These are phyloP conservation scores for Pelecanus crispus DNA, from an alignment of 2,113 vertebrate species.

Conservation along the genomic window DNA sequence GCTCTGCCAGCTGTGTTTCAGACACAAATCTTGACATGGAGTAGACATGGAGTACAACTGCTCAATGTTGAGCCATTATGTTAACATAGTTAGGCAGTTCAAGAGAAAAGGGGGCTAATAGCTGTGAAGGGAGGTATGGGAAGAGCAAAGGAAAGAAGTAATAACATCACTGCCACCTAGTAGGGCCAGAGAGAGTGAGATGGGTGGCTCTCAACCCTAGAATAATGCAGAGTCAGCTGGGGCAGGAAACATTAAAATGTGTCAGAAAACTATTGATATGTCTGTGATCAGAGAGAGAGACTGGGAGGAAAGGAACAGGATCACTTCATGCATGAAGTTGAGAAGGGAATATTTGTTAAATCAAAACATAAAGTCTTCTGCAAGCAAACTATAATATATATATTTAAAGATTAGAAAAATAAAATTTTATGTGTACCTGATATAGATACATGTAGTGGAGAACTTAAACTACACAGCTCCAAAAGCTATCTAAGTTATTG, in stretches of 20 bases:
- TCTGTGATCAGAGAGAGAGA: not conserved
- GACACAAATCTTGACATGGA: accelerated
- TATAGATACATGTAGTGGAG: not conserved
- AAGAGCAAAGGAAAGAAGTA: not conserved
- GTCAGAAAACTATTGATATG: not conserved
- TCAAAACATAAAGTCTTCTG: not conserved
- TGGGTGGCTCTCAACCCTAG: not conserved
- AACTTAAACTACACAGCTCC: not conserved
- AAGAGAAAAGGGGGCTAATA: not conserved
- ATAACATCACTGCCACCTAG: not conserved
- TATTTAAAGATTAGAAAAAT: not conserved
- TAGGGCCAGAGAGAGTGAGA: not conserved
- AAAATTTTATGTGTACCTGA: not conserved
- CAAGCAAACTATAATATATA: not conserved
- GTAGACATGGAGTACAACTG: not conserved
- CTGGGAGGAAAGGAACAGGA: not conserved
- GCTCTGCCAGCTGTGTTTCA: not conserved
- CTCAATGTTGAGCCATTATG: accelerated
- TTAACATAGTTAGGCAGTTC: not conserved
- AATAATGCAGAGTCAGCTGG: not conserved
- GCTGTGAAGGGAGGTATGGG: not conserved
- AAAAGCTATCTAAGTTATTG: not conserved
- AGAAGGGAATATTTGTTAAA: not conserved
- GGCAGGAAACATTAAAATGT: not conserved
- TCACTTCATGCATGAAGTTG: not conserved